These are phyloP conservation scores for Scomber japonicus DNA, from an alignment of 2,113 vertebrate genomes.

Conservation along the genomic window DNA sequence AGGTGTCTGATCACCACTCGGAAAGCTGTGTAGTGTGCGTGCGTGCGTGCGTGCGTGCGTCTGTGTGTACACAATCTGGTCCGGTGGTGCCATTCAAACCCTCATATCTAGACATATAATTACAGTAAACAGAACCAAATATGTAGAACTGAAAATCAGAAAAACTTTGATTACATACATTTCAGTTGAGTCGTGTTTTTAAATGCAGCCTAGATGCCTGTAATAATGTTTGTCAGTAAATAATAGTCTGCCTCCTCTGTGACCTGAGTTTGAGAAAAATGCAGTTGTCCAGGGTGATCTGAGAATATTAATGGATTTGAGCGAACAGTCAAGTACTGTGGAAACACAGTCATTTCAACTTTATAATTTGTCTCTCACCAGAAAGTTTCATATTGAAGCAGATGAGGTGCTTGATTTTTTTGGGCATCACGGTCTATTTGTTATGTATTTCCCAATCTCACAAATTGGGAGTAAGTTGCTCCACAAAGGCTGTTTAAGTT, in stretches of 20 bases:
- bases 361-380: too few relatives aligned
- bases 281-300: not conserved
- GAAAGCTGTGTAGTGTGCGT: conserved; percentile 9
- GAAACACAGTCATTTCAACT: not conserved
- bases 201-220: not conserved
- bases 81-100: not conserved
- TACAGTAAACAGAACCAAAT: not conserved
- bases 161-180: conserved; percentile 5
- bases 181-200: not conserved
- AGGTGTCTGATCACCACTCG: conserved; percentile 10
- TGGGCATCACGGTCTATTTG: not conserved
- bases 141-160: not conserved
- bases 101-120: not conserved
- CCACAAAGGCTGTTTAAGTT: too few relatives aligned
- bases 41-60: not conserved
- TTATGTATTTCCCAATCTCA: not conserved
- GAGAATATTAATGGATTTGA: not conserved
- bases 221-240: not conserved
- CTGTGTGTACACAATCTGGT: not conserved
- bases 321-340: not conserved
- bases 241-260: not conserved
- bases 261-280: not conserved
- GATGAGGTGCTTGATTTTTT: not conserved
- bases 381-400: not conserved
- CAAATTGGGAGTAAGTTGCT: not conserved